Conservation (phyloP, 2,888 invertebrate genomes). For the Drosophila testacea region DNA sequence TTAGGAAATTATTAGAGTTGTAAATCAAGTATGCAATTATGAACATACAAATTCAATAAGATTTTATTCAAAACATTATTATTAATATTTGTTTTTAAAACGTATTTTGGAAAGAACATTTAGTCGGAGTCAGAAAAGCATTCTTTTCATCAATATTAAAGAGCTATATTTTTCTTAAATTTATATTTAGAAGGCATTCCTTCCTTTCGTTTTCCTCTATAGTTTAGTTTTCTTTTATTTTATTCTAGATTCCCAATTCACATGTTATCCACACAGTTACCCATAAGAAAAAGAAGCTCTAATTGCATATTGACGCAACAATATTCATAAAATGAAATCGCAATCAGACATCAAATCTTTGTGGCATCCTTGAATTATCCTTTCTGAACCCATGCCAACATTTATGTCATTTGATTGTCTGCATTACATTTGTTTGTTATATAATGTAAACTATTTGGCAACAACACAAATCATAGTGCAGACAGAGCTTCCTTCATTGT, state of each 20-base stretch:
- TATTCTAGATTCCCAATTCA: no score
- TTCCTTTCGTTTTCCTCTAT: neutral
- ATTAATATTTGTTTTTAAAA: no score
- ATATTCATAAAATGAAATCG: conserved; percentile 70
- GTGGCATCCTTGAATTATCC: neutral
- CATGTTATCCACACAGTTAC: no score
- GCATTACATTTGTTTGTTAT: conserved; percentile 50
- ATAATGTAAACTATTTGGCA: conserved; percentile 64
- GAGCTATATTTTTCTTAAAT: neutral
- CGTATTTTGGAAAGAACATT: no score
- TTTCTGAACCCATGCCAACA: neutral
- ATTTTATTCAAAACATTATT: no score
- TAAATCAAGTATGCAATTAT: no score
- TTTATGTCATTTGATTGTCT: neutral
- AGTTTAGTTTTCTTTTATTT: no score
- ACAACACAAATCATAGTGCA: conserved; percentile 58
- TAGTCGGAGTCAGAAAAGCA: no score
- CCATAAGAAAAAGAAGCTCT: conserved; percentile 20
- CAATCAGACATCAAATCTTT: conserved; percentile 46
- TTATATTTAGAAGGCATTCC: neutral
- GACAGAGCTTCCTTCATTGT: conserved; percentile 7
- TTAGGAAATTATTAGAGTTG: no score
- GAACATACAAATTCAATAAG: no score
- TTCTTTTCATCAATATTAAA: no score
- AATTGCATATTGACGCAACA: conserved; percentile 75